Conservation (phyloP, 2,888 invertebrate genomes). For the Lycia hirtaria region DNA sequence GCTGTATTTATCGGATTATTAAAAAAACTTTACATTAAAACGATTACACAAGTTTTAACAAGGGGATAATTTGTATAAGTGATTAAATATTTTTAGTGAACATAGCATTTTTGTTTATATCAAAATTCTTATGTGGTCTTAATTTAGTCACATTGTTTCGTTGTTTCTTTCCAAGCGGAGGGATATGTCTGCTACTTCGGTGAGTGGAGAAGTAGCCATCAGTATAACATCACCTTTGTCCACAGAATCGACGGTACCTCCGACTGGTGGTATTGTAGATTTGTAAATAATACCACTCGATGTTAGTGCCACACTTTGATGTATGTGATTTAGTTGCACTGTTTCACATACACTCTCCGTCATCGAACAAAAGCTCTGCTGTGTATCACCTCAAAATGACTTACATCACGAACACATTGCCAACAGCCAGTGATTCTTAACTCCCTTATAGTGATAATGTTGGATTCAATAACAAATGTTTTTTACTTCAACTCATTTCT, state of each 20-base stretch:
- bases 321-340: constrained; percentile 29
- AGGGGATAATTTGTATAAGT: no score
- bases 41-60: no score
- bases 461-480: no score
- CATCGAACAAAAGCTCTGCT: background rate
- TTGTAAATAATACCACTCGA: constrained; percentile 43
- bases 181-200: constrained; percentile 85
- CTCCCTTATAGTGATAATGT: no score
- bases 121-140: no score
- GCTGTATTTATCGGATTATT: no score
- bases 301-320: constrained; percentile 50
- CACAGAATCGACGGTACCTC: constrained; percentile 44
- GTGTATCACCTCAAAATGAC: background rate
- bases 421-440: background rate
- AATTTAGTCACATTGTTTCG: constrained; percentile 37
- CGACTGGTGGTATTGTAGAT: constrained; percentile 8
- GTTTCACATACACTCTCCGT: constrained; percentile 5
- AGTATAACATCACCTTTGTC: constrained; percentile 46
- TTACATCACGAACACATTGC: background rate
- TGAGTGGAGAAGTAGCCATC: constrained; percentile 74
- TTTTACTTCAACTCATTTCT: no score
- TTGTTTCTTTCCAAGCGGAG: constrained; percentile 82
- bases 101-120: no score
- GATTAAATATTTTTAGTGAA: no score
- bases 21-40: no score